A percentile compares a stretch with the other conserved stretches of the same genome.
These are phyloP conservation scores for Flabesymbios commensalis DNA, from an alignment of 2,888 invertebrate genomes.

Conservation along the genomic window DNA sequence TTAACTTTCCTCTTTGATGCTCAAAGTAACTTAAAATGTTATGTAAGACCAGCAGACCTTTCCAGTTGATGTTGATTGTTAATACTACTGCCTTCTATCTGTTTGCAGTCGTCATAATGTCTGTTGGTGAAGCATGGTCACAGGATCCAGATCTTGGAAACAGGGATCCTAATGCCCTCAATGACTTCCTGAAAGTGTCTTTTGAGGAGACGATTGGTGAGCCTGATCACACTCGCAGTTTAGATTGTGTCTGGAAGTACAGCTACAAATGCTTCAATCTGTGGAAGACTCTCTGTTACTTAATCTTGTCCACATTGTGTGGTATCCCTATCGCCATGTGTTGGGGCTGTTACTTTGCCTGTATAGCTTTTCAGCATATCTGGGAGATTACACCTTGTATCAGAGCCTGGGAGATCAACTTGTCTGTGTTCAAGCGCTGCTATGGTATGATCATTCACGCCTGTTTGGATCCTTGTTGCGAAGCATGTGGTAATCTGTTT, in stretches of 20 bases:
- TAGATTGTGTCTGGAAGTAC: constrained; percentile 74
- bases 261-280: constrained; percentile 70
- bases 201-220: constrained; percentile 47
- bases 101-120: constrained; percentile 9
- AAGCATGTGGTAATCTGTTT: constrained; percentile 34
- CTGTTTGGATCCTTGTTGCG: constrained; percentile 36
- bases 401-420: constrained; percentile 44
- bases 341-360: constrained; percentile 58
- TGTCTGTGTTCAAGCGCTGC: constrained; percentile 24
- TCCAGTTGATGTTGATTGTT: too few species aligned
- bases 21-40: too few species aligned
- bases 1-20: too few species aligned
- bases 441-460: constrained; percentile 22
- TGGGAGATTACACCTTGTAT: constrained; percentile 42
- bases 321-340: constrained; percentile 71
- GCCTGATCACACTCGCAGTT: constrained; percentile 40
- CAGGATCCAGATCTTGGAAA: constrained; percentile 67
- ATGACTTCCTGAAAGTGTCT: constrained; percentile 72
- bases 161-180: constrained; percentile 73
- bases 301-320: constrained; percentile 69
- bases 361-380: constrained; percentile 67
- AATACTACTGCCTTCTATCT: too few species aligned
- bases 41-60: too few species aligned
- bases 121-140: constrained; percentile 15
- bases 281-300: constrained; percentile 72